phyloP scores from a whole-genome alignment of 1,140 invertebrate genomes.

The Aphelenchoides besseyi region DNA sequence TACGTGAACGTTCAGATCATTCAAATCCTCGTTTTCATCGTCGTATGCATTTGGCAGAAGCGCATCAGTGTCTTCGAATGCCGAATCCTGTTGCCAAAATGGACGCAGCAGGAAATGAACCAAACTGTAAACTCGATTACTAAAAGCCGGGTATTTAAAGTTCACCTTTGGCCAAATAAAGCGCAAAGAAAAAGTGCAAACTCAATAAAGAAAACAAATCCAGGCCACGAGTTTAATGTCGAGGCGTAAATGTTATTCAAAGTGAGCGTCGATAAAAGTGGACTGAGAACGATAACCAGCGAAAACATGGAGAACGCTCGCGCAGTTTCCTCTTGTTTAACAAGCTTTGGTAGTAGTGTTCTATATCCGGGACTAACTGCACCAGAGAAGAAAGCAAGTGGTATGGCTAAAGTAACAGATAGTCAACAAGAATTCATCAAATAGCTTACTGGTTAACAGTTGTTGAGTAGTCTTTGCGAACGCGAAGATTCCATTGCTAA shows the following conservation, averaged over 20 bases:
- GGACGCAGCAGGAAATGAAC: slow-evolving; percentile 22
- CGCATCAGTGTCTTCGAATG: slow-evolving; percentile 1
- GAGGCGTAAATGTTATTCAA: slow-evolving; percentile 38
- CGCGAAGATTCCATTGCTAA: slow-evolving; percentile 16
- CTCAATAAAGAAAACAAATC: slow-evolving; percentile 41
- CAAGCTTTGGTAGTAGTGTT: slow-evolving; percentile 32
- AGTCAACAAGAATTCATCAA: neutral
- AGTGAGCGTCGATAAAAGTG: slow-evolving; percentile 22
- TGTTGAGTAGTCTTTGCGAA: slow-evolving; percentile 21
- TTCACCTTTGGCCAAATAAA: slow-evolving; percentile 32
- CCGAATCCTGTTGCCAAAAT: slow-evolving; percentile 16
- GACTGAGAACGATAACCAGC: slow-evolving; percentile 30
- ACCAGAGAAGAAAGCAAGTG: slow-evolving; percentile 15
- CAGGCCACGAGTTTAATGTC: slow-evolving; percentile 32
- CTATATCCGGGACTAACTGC: slow-evolving; percentile 30
- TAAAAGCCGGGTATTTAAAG: neutral
- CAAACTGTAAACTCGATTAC: slow-evolving; percentile 5
- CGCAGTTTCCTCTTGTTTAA: slow-evolving; percentile 33
- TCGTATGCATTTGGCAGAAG: slow-evolving; percentile 11
- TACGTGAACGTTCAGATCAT: neutral
- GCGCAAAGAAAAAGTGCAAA: slow-evolving; percentile 3
- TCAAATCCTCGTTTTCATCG: neutral
- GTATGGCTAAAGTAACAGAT: slow-evolving; percentile 12
- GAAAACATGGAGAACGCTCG: slow-evolving; percentile 33
- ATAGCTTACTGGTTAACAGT: slow-evolving; percentile 24